Conservation (phyloP, 2,888 invertebrate genomes). For the Erebia aethiops region DNA sequence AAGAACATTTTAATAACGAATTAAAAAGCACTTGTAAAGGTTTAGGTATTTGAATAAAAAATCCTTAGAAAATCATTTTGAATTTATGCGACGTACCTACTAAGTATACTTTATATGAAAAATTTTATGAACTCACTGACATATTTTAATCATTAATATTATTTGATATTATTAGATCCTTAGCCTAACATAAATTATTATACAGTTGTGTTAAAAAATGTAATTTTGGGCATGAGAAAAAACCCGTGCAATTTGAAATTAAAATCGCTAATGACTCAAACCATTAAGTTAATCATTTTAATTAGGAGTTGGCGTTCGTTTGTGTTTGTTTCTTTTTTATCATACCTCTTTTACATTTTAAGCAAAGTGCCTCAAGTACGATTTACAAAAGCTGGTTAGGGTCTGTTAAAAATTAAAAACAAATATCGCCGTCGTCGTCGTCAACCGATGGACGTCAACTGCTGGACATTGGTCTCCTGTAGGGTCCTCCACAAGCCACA, state of each 20-base stretch:
- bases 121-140: not conserved
- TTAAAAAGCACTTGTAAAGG: too few relatives aligned
- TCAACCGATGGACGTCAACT: too few relatives aligned
- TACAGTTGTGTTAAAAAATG: slow-evolving; percentile 51
- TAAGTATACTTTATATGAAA: not conserved
- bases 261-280: slow-evolving; percentile 83
- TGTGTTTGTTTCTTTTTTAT: slow-evolving; percentile 49
- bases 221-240: slow-evolving; percentile 59
- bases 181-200: not conserved
- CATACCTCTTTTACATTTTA: slow-evolving; percentile 13
- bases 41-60: too few relatives aligned
- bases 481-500: too few relatives aligned
- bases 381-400: too few relatives aligned
- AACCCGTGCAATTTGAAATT: slow-evolving; percentile 71
- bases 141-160: not conserved
- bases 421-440: too few relatives aligned
- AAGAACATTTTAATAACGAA: too few relatives aligned
- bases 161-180: slow-evolving; percentile 1
- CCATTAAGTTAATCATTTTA: slow-evolving; percentile 84
- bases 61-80: too few relatives aligned
- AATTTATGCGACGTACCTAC: too few relatives aligned
- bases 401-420: too few relatives aligned
- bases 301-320: slow-evolving; percentile 77
- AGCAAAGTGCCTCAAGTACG: not conserved
- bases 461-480: too few relatives aligned